Conservation (phyloP, 2,888 invertebrate species). For the Cynaeus angustus region DNA sequence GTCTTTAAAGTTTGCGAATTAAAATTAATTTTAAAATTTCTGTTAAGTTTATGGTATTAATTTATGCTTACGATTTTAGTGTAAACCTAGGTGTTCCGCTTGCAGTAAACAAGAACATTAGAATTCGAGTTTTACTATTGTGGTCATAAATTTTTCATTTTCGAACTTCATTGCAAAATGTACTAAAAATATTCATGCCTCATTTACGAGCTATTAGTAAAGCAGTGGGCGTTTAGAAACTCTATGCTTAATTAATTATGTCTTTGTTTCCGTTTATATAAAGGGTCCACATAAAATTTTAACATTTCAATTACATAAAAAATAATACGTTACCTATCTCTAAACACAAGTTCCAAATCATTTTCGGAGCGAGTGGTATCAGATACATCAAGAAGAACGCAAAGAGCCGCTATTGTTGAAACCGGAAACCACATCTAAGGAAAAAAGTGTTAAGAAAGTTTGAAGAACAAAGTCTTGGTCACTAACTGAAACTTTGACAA, state of each 20-base stretch:
- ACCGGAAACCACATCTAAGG: conserved; percentile 64
- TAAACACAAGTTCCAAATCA: conserved; percentile 72
- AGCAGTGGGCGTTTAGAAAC: no score
- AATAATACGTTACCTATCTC: conserved; percentile 67
- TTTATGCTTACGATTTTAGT: no score
- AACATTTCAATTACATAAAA: neutral
- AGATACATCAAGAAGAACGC: conserved; percentile 65
- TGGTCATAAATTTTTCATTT: no score
- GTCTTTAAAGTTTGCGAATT: no score
- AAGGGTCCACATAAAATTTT: neutral
- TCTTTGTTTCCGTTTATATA: neutral
- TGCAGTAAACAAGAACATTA: neutral
- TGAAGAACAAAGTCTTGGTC: neutral
- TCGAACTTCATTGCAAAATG: no score
- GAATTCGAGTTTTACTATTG: conserved; percentile 2
- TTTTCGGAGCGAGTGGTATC: conserved; percentile 66
- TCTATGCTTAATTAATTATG: no score
- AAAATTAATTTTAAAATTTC: no score
- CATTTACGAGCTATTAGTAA: no score
- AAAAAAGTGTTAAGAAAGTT: conserved; percentile 35
- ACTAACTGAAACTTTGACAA: conserved; percentile 12
- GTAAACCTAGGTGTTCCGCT: no score
- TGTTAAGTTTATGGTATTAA: no score
- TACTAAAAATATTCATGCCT: no score
- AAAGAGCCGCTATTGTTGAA: conserved; percentile 66